Base-by-base conservation (phyloP, 23 tunicate genomes). In the Corella eumyota region DNA sequence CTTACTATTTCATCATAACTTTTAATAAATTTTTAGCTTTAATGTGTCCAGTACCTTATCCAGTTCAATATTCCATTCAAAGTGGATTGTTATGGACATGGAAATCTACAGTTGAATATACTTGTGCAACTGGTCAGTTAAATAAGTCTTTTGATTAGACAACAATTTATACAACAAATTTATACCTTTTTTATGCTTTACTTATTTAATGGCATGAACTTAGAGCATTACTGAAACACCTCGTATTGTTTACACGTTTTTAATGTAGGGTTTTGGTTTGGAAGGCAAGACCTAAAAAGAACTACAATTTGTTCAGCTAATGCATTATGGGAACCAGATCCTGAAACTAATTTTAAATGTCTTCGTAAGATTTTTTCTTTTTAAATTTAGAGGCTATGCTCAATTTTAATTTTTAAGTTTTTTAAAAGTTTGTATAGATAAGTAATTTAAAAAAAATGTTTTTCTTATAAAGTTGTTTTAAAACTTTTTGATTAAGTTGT, bases 291-390 rank as follows among this genome's bases (percentile, higher is more conserved):
- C 2, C 51, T 38, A 25, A 38, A 33, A 19, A 27, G 33, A 33
- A 51, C 34, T n/a, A 36, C 78, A 20, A 57, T 48, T 4, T 85
- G 95, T 57, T 57, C 44, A 6, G 55, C 56, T 4, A 45, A 47
- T n/a, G 95, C 86, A 47, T 34, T 50, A 51, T 75, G 95, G 83
- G 61, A 47, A 22, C 83, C 80, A 24, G 83, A 76, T 46, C 95
- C 83, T 6, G 0, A 61, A 36, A 31, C 32, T 3, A n/a, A 63
- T 6, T 53, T 62, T 23, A 22, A 52, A n/a, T 79, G 87, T 44
- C 24, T 44, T 3, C 62, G 85, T 77, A 26, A 60, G 85, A n/a
- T n/a, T n/a, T n/a, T n/a, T n/a, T n/a, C n/a, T n/a, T n/a, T n/a
- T n/a, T n/a, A n/a, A n/a, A n/a, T n/a, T n/a, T n/a, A n/a, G n/a